A percentile compares a stretch with the other conserved stretches of the same genome.
These are phyloP conservation scores for Plestiodon gilberti DNA, from an alignment of 2,113 vertebrate genomes.

Conservation along the genomic window DNA sequence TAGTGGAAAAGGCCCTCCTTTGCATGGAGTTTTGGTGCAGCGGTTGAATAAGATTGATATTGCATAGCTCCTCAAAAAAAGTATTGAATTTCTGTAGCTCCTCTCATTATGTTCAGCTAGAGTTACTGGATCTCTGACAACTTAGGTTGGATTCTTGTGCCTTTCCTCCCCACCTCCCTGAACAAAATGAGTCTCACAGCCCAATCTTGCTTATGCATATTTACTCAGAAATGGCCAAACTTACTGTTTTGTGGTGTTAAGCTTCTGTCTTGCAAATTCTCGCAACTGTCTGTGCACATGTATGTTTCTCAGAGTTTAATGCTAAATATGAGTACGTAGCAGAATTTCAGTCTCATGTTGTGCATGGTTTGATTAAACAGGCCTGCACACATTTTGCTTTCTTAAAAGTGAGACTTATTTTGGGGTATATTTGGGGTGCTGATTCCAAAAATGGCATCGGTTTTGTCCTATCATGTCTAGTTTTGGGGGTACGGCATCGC, in stretches of 20 bases:
- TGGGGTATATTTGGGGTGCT: too few relatives aligned
- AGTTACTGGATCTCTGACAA: neutral
- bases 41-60: neutral
- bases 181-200: neutral
- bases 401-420: too few relatives aligned
- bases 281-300: neutral
- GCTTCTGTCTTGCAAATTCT: neutral
- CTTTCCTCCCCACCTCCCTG: too few relatives aligned
- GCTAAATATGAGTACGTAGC: neutral
- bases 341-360: neutral
- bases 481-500: too few relatives aligned
- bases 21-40: neutral
- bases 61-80: neutral
- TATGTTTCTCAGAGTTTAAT: neutral
- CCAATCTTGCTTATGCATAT: too few relatives aligned
- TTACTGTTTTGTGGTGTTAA: neutral
- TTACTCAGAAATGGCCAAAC: neutral
- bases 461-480: too few relatives aligned
- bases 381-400: too few relatives aligned
- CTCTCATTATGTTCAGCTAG: neutral
- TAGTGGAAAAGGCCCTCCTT: neutral
- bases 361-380: neutral
- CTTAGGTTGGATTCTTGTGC: neutral
- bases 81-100: neutral
- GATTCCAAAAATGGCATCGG: too few relatives aligned